Percentiles rank a stretch among this genome's conserved stretches.
Conservation (phyloP, 2,113 vertebrate species). For the Mus musculus region DNA sequence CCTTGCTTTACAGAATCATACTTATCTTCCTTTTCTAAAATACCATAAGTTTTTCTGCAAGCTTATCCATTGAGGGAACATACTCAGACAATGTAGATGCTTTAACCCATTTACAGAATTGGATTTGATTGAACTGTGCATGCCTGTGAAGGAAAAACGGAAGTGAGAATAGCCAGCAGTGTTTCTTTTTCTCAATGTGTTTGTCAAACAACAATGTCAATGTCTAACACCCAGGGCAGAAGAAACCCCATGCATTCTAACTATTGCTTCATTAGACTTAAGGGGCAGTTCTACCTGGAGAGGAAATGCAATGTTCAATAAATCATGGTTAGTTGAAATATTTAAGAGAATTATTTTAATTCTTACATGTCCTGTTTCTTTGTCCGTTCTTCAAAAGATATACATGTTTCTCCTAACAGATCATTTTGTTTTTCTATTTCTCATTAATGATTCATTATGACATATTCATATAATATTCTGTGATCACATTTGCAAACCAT, state of each 20-base stretch:
- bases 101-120: not conserved
- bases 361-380: not conserved
- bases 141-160: not conserved
- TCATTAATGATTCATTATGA: not conserved
- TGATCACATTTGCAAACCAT: not conserved
- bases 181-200: not conserved
- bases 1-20: not conserved
- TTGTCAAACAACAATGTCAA: not conserved
- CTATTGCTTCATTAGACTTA: conserved; percentile 8
- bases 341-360: conserved; percentile 47
- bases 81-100: not conserved
- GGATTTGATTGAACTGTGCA: not conserved
- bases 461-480: not conserved
- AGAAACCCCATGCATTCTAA: not conserved
- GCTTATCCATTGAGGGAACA: not conserved
- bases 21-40: not conserved
- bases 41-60: not conserved
- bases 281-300: conserved; percentile 7
- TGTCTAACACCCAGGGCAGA: not conserved
- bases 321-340: not conserved
- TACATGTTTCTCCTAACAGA: not conserved
- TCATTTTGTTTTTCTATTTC: not conserved
- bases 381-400: not conserved
- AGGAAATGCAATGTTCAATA: not conserved
- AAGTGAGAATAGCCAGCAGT: not conserved